A percentile compares a stretch with the other conserved stretches of the same genome.
phyloP scores from a whole-genome alignment of 2,113 vertebrate genomes.

The Xiphorhynchus elegans region DNA sequence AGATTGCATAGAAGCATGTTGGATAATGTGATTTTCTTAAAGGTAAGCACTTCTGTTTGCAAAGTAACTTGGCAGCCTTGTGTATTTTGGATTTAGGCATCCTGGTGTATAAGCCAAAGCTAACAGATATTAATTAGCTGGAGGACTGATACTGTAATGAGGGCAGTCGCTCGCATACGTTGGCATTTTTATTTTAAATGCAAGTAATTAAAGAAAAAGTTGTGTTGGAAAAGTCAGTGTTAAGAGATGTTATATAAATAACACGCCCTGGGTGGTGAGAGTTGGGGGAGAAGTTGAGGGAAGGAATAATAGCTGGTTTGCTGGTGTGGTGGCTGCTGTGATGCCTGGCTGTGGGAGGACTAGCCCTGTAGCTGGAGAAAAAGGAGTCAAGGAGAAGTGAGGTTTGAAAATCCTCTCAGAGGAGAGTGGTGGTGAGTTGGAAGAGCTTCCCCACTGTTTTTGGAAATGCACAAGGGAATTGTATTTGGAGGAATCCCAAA shows the following conservation, averaged over 20 bases:
- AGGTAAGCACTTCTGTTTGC: conserved; percentile 13
- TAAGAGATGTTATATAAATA: neutral
- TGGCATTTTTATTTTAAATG: conserved; percentile 42
- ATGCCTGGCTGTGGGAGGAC: neutral
- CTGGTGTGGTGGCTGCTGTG: neutral
- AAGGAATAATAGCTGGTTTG: neutral
- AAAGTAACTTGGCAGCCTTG: conserved; percentile 18
- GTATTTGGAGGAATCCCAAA: neutral
- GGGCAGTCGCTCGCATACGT: neutral
- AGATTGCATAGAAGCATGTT: neutral
- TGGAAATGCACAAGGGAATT: neutral
- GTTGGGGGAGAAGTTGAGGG: neutral
- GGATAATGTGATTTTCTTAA: neutral
- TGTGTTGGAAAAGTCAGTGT: neutral
- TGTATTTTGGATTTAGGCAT: conserved; percentile 49
- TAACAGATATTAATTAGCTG: conserved; percentile 62
- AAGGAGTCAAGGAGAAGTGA: neutral
- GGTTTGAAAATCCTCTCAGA: neutral
- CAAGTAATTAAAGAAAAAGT: conserved; percentile 19
- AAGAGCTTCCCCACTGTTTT: neutral
- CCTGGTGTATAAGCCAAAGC: conserved; percentile 45
- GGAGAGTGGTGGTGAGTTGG: neutral
- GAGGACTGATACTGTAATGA: conserved; percentile 17
- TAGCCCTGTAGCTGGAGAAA: neutral
- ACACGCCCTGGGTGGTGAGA: neutral